Evolutionary conservation across 2,113 vertebrate species (phyloP).

Genomic region (Pipra filicauda): DNA sequence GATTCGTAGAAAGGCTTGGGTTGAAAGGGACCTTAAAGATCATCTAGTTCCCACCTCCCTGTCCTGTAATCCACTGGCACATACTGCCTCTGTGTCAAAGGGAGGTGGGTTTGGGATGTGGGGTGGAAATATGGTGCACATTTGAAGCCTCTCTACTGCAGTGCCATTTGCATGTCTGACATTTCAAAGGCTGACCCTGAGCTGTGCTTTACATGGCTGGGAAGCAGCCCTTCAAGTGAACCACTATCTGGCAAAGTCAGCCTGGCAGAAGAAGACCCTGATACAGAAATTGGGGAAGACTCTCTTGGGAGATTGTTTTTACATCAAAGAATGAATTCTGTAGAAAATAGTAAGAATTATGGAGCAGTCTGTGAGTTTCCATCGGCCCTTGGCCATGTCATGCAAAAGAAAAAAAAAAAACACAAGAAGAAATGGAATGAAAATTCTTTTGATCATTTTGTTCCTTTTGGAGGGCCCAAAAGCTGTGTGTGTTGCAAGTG

Average conservation of each 20-base stretch:
- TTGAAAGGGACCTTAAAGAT: background rate
- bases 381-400: slow-evolving; percentile 27
- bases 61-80: background rate
- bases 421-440: background rate
- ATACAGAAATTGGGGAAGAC: background rate
- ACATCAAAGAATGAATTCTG: background rate
- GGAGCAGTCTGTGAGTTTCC: slow-evolving; percentile 29
- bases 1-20: background rate
- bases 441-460: slow-evolving; percentile 43
- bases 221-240: background rate
- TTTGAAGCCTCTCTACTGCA: background rate
- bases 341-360: background rate
- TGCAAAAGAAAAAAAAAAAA: background rate
- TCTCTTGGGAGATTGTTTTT: background rate
- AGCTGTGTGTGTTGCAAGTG: background rate
- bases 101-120: background rate
- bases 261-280: background rate
- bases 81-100: fast-evolving
- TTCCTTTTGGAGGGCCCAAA: slow-evolving; percentile 22
- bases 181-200: background rate
- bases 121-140: background rate
- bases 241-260: background rate
- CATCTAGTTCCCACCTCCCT: background rate
- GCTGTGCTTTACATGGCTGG: background rate
- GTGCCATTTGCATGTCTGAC: background rate